Evolutionary conservation across 2,113 vertebrate species (phyloP).

Genomic region (Ondatra zibethicus): DNA sequence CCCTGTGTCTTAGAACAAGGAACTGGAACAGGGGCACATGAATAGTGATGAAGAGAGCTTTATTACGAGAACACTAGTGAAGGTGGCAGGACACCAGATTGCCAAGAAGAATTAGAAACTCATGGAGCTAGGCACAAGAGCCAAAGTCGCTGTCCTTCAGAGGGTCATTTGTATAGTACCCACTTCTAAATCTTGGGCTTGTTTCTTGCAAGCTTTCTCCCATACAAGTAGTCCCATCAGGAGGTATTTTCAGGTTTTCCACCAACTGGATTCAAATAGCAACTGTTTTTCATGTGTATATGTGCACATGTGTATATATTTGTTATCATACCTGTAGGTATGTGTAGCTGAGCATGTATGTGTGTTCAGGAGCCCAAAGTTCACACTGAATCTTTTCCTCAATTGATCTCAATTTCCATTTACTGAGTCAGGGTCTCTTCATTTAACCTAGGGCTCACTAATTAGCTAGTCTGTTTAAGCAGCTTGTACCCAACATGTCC

Average conservation of each 20-base stretch:
- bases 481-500: not conserved
- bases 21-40: too few species aligned
- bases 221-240: fast-evolving
- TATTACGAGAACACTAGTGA: not conserved
- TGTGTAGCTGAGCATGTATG: not conserved
- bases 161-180: not conserved
- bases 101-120: not conserved
- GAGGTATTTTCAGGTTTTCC: not conserved
- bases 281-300: not conserved
- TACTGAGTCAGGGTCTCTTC: too few species aligned
- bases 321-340: not conserved
- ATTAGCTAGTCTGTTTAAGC: not conserved
- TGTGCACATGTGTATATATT: not conserved
- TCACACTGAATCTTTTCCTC: not conserved
- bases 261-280: not conserved
- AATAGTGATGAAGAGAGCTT: not conserved
- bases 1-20: not conserved
- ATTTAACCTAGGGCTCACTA: not conserved
- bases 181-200: not conserved
- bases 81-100: too few species aligned
- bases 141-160: not conserved
- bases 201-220: not conserved
- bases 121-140: not conserved
- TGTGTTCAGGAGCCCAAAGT: too few species aligned
- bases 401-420: not conserved